phyloP scores from a whole-genome alignment of 2,888 invertebrate species.

The Tineola bisselliella region DNA sequence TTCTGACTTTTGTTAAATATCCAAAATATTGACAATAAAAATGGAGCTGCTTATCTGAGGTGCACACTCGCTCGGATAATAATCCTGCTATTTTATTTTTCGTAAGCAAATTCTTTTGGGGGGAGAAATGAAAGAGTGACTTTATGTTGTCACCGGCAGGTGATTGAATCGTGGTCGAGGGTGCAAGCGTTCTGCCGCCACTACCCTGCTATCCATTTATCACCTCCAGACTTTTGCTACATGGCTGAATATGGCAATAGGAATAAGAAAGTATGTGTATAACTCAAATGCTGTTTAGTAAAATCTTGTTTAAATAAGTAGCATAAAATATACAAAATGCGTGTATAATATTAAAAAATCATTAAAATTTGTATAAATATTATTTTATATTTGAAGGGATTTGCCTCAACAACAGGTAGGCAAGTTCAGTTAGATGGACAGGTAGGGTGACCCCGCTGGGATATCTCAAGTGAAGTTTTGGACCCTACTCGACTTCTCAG shows the following conservation, averaged over 20 bases:
- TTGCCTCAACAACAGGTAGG: neutral
- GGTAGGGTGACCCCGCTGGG: neutral
- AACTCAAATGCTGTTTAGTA: too few species aligned
- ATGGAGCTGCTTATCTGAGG: slow-evolving; percentile 3
- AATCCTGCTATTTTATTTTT: neutral
- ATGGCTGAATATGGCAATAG: neutral
- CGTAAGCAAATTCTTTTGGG: slow-evolving; percentile 27
- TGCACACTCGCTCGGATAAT: slow-evolving; percentile 3
- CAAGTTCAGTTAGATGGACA: neutral
- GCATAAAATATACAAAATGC: too few species aligned
- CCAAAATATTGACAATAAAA: slow-evolving; percentile 12
- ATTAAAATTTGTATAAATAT: too few species aligned
- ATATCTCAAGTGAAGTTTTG: neutral
- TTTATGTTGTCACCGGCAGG: slow-evolving; percentile 40
- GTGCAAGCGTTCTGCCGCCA: slow-evolving; percentile 27
- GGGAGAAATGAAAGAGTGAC: slow-evolving; percentile 27
- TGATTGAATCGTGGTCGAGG: slow-evolving; percentile 35
- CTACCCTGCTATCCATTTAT: slow-evolving; percentile 32
- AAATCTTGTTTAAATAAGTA: too few species aligned
- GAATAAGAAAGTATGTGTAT: too few species aligned
- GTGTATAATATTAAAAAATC: too few species aligned
- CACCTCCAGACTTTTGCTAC: slow-evolving; percentile 18
- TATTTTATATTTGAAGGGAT: neutral
- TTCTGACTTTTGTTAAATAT: neutral
- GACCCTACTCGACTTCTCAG: neutral